Conservation (phyloP, 1,140 invertebrate species). For the Hermetia illucens region DNA sequence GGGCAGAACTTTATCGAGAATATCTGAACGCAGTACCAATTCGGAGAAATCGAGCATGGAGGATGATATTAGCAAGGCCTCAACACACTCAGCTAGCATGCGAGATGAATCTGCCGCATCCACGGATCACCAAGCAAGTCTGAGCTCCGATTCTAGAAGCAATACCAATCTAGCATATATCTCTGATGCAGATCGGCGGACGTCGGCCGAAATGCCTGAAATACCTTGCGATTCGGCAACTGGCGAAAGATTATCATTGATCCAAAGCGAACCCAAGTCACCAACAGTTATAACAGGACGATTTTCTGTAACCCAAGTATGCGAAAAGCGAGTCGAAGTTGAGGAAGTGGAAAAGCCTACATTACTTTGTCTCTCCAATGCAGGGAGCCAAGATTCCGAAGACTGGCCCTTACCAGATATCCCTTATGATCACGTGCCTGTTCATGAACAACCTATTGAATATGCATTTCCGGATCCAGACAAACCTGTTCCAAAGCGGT, state of each 20-base stretch:
- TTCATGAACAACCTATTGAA: slow-evolving; percentile 2
- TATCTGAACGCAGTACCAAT: slow-evolving; percentile 74
- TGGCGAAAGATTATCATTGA: slow-evolving; percentile 21
- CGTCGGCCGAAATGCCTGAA: slow-evolving; percentile 66
- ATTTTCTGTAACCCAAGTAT: slow-evolving; percentile 28
- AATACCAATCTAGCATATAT: slow-evolving; percentile 52
- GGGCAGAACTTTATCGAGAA: slow-evolving; percentile 61
- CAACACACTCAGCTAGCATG: slow-evolving; percentile 58
- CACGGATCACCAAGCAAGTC: slow-evolving; percentile 68
- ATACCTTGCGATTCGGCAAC: slow-evolving; percentile 55
- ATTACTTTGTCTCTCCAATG: slow-evolving; percentile 27
- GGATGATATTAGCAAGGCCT: slow-evolving; percentile 72
- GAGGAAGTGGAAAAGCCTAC: slow-evolving; percentile 22
- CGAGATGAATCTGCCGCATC: slow-evolving; percentile 70
- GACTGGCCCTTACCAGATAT: slow-evolving; percentile 54
- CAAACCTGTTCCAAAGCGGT: slow-evolving; percentile 27
- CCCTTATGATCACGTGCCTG: slow-evolving; percentile 32
- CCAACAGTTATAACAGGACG: slow-evolving; percentile 30
- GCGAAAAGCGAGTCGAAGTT: slow-evolving; percentile 12
- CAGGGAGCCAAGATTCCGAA: slow-evolving; percentile 47
- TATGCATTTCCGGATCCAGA: slow-evolving; percentile 26
- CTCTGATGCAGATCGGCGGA: slow-evolving; percentile 59
- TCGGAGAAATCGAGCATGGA: slow-evolving; percentile 66
- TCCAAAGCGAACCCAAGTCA: slow-evolving; percentile 31
- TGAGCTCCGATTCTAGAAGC: slow-evolving; percentile 65